Percentiles rank a stretch among this genome's conserved stretches.
These are phyloP conservation scores for Euleptes europaea DNA, from an alignment of 2,113 vertebrate genomes.

Conservation along the genomic window DNA sequence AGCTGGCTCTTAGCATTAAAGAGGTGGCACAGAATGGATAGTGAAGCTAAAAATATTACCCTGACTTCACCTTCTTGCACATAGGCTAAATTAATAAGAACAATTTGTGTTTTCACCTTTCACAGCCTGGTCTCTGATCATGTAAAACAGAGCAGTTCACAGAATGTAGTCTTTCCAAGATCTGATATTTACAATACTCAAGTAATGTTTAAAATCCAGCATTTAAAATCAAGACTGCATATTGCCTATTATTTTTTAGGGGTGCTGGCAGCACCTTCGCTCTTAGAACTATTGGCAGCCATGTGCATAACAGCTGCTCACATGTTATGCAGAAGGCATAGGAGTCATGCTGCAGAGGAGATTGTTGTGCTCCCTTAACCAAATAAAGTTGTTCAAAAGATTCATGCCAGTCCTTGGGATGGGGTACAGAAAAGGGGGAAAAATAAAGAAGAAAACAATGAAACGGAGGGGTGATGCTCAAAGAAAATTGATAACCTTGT, in stretches of 20 bases:
- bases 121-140: background rate
- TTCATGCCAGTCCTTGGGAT: fast-evolving
- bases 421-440: background rate
- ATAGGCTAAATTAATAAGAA: too few species aligned
- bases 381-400: background rate
- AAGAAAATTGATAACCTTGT: too few species aligned
- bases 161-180: background rate
- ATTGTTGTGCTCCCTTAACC: background rate
- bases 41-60: background rate
- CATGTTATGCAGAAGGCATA: background rate
- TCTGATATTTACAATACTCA: background rate
- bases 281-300: background rate
- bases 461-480: too few species aligned
- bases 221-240: background rate
- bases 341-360: background rate
- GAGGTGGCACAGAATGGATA: background rate
- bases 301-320: background rate
- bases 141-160: background rate
- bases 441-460: too few species aligned
- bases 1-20: background rate
- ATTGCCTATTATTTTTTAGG: background rate
- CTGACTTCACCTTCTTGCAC: background rate
- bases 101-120: background rate
- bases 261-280: background rate
- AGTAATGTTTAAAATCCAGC: background rate